Evolutionary conservation across 2,113 vertebrate species (phyloP), one percentile per base, ranked within the genome.

Genomic region (Gymnobelideus leadbeateri): DNA sequence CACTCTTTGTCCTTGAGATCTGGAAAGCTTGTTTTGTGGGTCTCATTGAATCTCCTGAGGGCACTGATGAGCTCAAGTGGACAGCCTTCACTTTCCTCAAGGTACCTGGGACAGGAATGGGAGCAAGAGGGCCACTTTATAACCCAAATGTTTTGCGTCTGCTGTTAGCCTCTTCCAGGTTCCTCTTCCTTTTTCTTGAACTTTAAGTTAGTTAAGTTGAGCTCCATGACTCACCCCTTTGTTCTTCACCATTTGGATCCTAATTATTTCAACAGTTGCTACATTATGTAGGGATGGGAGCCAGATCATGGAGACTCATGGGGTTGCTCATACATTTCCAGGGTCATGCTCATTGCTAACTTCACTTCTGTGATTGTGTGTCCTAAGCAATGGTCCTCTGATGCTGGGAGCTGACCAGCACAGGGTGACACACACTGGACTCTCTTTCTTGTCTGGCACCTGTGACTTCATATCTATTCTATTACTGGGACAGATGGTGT

Each of bases 21-120:
- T 99, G 99, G 99, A 99, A 99, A 94, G 99, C 99, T 31, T 99
- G 99, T 96, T 99, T 99, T 28, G 99, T 99, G 46, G 99, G 99
- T 5, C 99, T 99, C 95, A 99, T 99, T 0, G 99, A 99, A 98
- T 99, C 99, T 93, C 99, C 99, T 0, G 99, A 99, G 98, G 99
- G 99, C 94, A 99, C 99, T 0, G 99, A 99, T 97, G 99, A 99
- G 98, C 99, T 99, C 43, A 99, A 99, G 97, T 99, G 99, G 99
- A 99, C 99, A 0, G 99, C 99, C 0, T 99, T 99, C 98, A 99
- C 99, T 19, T 99, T 99, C 98, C 99, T 99, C 77, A 99, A 99
- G 99, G 99, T 99, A 47, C 92, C 31, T 5, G 89, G 91, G 49
- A 37, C 24, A 0, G 24, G 25, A 31, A 0, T 3, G 89, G n/a